Base-by-base conservation (phyloP, 2,113 vertebrate species). In the Eudyptes chrysolophus region DNA sequence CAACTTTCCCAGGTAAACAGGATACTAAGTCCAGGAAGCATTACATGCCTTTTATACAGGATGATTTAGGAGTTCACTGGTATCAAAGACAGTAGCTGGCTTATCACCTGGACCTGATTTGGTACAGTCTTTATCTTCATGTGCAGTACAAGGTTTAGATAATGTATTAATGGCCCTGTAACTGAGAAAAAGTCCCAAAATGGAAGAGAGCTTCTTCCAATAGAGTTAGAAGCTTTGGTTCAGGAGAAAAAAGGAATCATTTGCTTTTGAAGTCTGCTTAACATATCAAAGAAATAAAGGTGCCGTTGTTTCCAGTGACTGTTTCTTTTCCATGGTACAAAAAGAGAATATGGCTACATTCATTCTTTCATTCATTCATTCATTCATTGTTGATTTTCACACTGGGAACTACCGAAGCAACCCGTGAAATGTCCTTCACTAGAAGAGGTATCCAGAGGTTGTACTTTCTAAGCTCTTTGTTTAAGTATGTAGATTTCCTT, bases 41-140 rank as follows among this genome's bases (percentile, higher is more conserved):
- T 48, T 61, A 42, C 21, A 40, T 24, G 9, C 10, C 48, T 83
- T 85, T 92, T 65, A 30, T 20, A 62, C 34, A 66, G 32, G 24
- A 54, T 70, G 60, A 68, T 78, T 89, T 74, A 87, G 48, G 70
- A 90, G n/a, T 54, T 70, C 54, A 51, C 26, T 62, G n/a, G 13
- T 92, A 58, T 81, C 90, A 74, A 93, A 80, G 64, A 40, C 60
- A 87, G 55, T 29, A 80, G n/a, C n/a, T 81, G 46, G 32, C 55
- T 96, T 92, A 83, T 80, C 85, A 66, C 22, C 40, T 58, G 30
- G 19, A 51, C 71, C 32, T 80, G 58, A 51, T 77, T 78, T 78
- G 68, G 69, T 72, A 55, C 29, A 46, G 72, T 9, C 48, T 57
- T 90, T 69, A 86, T 60, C 55, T 80, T 70, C 57, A 75, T 6